phyloP scores from a whole-genome alignment of 1,140 invertebrate species.

The Heliconius hewitsoni region DNA sequence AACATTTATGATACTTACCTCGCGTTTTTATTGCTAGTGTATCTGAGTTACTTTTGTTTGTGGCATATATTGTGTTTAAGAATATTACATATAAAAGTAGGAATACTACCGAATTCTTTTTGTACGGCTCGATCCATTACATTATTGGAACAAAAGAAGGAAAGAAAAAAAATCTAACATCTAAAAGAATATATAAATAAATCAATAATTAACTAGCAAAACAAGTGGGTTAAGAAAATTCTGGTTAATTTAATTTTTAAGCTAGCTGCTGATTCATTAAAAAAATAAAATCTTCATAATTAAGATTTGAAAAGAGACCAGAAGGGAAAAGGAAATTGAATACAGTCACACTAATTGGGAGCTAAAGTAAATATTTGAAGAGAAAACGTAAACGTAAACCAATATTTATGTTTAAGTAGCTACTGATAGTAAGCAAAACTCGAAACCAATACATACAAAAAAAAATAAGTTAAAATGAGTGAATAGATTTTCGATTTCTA shows the following conservation, averaged over 20 bases:
- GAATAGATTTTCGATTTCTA: too few relatives aligned
- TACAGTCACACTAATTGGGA: slow-evolving; percentile 34
- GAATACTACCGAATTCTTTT: neutral
- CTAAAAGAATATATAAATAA: too few relatives aligned
- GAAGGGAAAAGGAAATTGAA: slow-evolving; percentile 29
- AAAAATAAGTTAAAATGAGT: too few relatives aligned
- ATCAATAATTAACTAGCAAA: neutral
- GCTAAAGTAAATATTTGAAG: slow-evolving; percentile 32
- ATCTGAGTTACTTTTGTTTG: slow-evolving; percentile 18
- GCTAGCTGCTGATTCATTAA: neutral
- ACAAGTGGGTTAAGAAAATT: neutral
- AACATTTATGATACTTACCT: slow-evolving; percentile 35
- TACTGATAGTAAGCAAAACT: neutral
- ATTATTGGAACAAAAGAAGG: too few relatives aligned
- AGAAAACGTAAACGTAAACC: slow-evolving; percentile 15
- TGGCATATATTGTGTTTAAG: neutral
- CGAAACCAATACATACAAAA: too few relatives aligned
- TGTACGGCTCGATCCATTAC: too few relatives aligned
- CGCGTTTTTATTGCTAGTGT: slow-evolving; percentile 33
- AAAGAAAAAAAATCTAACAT: too few relatives aligned
- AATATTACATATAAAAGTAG: neutral
- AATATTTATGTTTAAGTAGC: neutral
- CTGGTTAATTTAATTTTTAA: neutral
- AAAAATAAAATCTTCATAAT: slow-evolving; percentile 18
- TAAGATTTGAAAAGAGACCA: slow-evolving; percentile 13